These are phyloP conservation scores for Pristionchus arcanus DNA, from an alignment of 2,888 invertebrate genomes.

Conservation along the genomic window DNA sequence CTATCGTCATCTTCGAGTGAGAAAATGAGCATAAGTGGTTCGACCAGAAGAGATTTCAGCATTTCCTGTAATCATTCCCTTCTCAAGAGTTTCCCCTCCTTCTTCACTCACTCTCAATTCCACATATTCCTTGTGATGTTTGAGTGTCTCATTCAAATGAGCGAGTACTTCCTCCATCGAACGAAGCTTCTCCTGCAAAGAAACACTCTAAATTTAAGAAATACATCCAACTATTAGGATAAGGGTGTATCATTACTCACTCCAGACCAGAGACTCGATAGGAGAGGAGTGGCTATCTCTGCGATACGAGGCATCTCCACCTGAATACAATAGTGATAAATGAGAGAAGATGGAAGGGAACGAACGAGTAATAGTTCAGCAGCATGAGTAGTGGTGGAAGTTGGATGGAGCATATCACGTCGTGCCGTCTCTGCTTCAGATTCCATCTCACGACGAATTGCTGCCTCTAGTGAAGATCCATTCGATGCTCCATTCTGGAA, in stretches of 20 bases:
- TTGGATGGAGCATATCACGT: neutral
- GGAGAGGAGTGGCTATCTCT: slow-evolving; percentile 3
- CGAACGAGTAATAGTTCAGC: neutral
- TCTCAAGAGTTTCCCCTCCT: too few relatives aligned
- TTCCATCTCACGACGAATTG: neutral
- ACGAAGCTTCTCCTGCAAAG: neutral
- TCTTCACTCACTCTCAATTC: neutral
- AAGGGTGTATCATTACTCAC: neutral
- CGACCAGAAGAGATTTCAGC: neutral
- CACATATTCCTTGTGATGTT: neutral
- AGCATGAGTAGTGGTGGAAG: neutral
- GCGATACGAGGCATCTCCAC: neutral
- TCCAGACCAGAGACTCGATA: neutral
- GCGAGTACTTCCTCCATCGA: neutral
- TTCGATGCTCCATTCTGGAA: neutral
- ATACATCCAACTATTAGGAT: neutral
- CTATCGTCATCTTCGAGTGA: slow-evolving; percentile 13
- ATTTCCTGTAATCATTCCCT: neutral
- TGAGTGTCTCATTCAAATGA: neutral
- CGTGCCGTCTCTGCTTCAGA: neutral
- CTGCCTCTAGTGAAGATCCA: neutral
- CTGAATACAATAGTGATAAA: neutral
- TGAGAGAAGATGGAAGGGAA: neutral
- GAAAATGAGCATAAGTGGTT: slow-evolving; percentile 10
- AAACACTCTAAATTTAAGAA: neutral